phyloP scores from a whole-genome alignment of 2,113 vertebrate genomes.

The Varanus komodoensis region DNA sequence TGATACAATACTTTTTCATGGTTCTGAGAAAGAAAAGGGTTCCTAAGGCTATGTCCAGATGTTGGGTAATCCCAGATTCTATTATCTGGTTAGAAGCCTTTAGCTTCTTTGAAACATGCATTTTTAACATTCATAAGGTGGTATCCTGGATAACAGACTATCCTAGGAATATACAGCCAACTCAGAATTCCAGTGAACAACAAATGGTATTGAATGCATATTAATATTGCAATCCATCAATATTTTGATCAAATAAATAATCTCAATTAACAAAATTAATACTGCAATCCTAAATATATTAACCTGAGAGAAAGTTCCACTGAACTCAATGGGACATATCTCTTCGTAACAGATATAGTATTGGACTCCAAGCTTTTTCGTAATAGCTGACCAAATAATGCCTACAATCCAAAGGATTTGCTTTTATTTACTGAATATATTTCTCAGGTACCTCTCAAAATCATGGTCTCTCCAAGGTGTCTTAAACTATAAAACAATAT shows the following conservation, averaged over 20 bases:
- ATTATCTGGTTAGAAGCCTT: background rate
- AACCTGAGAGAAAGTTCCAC: background rate
- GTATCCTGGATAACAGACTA: background rate
- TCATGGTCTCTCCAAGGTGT: no score
- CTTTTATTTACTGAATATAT: no score
- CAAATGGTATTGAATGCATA: background rate
- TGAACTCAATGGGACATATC: background rate
- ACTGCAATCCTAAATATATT: background rate
- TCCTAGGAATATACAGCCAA: background rate
- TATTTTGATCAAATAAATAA: background rate
- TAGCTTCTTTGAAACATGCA: background rate
- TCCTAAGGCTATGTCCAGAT: constrained; percentile 10
- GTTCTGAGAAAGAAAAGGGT: constrained; percentile 1
- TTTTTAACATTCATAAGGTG: background rate
- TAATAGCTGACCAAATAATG: background rate
- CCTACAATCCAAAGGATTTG: background rate
- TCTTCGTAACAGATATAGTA: background rate
- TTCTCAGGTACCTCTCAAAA: no score
- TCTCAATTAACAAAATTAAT: background rate
- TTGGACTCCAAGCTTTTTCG: background rate
- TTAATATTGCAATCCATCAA: background rate
- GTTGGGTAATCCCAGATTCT: background rate
- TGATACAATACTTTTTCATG: constrained; percentile 11
- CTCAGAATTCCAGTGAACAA: background rate
- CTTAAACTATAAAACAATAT: no score